Conservation (phyloP, 2,113 vertebrate genomes). For the Vimba vimba region DNA sequence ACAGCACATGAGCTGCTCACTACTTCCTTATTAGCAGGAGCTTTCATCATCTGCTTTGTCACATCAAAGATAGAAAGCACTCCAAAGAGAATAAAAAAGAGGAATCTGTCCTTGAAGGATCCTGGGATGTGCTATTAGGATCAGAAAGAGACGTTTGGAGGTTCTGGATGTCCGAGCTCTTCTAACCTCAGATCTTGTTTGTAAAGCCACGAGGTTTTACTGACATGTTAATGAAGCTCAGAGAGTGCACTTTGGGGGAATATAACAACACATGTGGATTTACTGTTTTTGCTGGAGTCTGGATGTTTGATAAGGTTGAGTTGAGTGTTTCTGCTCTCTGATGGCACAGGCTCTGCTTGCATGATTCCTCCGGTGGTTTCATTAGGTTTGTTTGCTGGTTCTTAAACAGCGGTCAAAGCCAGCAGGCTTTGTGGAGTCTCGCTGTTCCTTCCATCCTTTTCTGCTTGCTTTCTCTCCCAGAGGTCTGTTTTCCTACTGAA, state of each 20-base stretch:
- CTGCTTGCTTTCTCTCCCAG: not conserved
- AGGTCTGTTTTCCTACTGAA: not conserved
- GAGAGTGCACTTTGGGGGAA: not conserved
- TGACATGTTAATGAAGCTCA: not conserved
- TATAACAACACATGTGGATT: constrained; percentile 6
- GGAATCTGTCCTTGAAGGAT: not conserved
- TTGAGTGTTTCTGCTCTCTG: not conserved
- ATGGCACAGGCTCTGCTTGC: not conserved
- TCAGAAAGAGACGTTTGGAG: not conserved
- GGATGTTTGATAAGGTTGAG: not conserved
- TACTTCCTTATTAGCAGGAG: not conserved
- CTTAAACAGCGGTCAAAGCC: not conserved
- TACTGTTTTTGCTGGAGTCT: not conserved
- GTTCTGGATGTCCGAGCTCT: not conserved
- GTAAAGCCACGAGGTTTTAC: constrained; percentile 9
- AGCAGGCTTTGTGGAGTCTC: not conserved
- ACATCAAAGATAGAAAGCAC: constrained; percentile 29
- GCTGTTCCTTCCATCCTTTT: not conserved
- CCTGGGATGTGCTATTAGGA: not conserved
- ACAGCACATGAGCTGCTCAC: not conserved
- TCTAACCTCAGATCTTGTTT: constrained; percentile 3
- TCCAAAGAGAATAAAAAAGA: not conserved
- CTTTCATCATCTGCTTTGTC: constrained; percentile 37
- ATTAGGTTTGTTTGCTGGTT: constrained; percentile 4
- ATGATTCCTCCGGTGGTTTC: not conserved